Evolutionary conservation across 2,113 vertebrate species (phyloP), one percentile per base, ranked within the genome.

Genomic region (Salvelinus alpinus): DNA sequence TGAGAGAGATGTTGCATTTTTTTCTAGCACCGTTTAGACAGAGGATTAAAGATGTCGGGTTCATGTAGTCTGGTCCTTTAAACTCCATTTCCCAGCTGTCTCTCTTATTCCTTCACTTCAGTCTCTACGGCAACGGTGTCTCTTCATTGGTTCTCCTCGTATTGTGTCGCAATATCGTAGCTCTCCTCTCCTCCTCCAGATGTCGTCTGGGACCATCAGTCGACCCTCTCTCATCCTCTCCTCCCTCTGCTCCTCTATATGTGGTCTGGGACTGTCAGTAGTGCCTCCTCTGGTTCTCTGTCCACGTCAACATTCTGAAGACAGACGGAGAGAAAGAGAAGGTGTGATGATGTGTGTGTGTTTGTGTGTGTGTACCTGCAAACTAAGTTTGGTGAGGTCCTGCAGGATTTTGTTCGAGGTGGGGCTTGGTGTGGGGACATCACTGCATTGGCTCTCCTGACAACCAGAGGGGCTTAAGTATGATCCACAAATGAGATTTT

Each of bases 251-350:
- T 71, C 71, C 8, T 71, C 83, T 90, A 94, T 79, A 86, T 89
- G 89, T 94, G 93, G 0, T 92, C 91, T 0, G 93, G 93, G 9
- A 93, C 93, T 0, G 93, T 94, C 80, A 93, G 85, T 13, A 96
- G 67, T 0, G 96, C 95, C 20, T 96, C 95, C 0, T 89, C 89
- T 0, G 95, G 81, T 0, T 95, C 92, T 79, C 95, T 83, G 79
- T 92, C 92, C 80, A 97, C 87, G 1, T 95, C 92, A 18, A 97
- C 95, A 2, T 97, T 94, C 93, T 94, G 82, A 27, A 76, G 78
- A 64, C 90, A 85, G 66, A 77, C 25, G 5, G 29, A 6, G 5
- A 11, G 59, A 6, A 5, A 80, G 27, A 73, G 14, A 20, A 16
- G 9, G 16, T 27, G 5, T 44, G 69, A 47, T 34, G 34, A 12